Conservation (phyloP, 2,113 vertebrate species). For the Smithornis capensis region DNA sequence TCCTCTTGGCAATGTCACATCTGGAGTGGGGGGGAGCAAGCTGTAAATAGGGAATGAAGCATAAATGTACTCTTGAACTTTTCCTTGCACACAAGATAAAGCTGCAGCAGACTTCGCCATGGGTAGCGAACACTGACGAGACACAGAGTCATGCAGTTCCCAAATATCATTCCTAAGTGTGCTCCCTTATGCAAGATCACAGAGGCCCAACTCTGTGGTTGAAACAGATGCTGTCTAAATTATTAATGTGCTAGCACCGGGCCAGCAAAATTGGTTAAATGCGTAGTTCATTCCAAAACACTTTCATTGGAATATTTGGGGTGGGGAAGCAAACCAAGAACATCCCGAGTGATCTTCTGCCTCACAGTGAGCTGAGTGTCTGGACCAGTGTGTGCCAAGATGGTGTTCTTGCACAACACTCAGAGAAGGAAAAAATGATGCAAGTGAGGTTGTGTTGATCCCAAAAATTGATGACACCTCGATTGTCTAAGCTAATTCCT, state of each 20-base stretch:
- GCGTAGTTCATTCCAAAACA: neutral
- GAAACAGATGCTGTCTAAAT: constrained; percentile 5
- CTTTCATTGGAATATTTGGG: constrained; percentile 17
- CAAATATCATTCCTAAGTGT: neutral
- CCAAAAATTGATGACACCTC: neutral
- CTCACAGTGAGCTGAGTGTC: neutral
- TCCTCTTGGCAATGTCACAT: neutral
- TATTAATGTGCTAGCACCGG: neutral
- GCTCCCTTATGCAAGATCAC: neutral
- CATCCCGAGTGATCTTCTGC: neutral
- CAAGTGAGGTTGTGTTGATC: neutral
- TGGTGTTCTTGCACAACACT: neutral
- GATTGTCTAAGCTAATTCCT: neutral
- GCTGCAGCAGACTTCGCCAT: fast-evolving
- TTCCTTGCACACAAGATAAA: neutral
- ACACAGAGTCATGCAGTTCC: neutral
- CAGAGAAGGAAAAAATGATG: neutral
- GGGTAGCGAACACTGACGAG: neutral
- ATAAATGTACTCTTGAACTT: neutral
- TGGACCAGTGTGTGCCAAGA: neutral
- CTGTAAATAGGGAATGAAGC: neutral
- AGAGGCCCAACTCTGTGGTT: neutral
- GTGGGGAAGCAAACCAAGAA: constrained; percentile 9
- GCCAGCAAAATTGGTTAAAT: constrained; percentile 15
- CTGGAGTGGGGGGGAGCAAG: neutral